phyloP scores from a whole-genome alignment of 2,888 invertebrate species.

The Galeruca laticollis region DNA sequence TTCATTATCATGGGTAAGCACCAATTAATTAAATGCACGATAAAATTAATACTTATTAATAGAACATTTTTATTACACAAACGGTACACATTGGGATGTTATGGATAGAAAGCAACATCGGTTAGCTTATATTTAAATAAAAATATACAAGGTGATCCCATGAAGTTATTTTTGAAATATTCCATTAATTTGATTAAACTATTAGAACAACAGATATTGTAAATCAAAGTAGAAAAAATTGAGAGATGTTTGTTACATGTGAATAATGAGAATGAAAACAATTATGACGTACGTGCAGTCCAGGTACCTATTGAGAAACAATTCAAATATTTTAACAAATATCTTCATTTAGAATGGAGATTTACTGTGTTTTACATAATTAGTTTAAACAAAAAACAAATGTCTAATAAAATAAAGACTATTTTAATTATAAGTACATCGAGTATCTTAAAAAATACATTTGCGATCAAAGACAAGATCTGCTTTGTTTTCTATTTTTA shows the following conservation, averaged over 20 bases:
- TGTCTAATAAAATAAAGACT: background rate
- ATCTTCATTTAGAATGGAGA: background rate
- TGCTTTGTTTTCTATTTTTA: background rate
- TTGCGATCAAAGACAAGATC: background rate
- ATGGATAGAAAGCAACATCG: background rate
- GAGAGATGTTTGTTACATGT: background rate
- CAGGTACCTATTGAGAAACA: background rate
- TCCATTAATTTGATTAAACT: background rate
- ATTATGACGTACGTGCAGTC: background rate
- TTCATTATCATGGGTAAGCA: background rate
- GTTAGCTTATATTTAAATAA: background rate
- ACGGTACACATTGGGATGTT: conserved; percentile 4
- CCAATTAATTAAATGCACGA: background rate
- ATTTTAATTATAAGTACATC: background rate
- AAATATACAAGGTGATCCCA: conserved; percentile 21
- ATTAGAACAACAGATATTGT: background rate
- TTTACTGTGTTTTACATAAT: background rate
- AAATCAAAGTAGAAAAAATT: background rate
- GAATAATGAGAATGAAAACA: background rate
- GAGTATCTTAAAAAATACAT: background rate
- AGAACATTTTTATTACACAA: background rate
- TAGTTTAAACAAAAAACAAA: background rate
- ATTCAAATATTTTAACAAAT: background rate
- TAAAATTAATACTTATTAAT: background rate
- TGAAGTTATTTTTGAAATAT: background rate